Percentiles rank a stretch among this genome's conserved stretches.
phyloP scores from a whole-genome alignment of 2,113 vertebrate species.

The Typhlomys cinereus region DNA sequence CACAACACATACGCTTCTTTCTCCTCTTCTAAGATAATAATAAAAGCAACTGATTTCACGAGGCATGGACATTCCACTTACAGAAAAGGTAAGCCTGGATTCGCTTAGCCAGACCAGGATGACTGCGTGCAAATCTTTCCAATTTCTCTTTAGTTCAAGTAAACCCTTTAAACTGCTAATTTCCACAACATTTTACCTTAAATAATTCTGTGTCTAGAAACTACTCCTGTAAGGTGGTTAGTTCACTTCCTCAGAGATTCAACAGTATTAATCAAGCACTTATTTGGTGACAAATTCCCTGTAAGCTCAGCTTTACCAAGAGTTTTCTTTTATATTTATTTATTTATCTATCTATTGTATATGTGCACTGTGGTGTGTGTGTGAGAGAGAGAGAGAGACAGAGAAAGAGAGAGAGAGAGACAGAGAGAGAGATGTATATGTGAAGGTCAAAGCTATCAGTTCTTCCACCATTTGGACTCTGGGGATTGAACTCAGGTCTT shows the following conservation, averaged over 20 bases:
- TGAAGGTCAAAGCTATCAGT: too few species aligned
- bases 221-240: background rate
- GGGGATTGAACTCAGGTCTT: too few species aligned
- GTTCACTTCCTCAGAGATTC: constrained; percentile 39
- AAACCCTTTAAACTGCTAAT: background rate
- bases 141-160: background rate
- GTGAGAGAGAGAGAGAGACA: too few species aligned
- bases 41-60: constrained; percentile 2
- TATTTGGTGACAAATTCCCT: background rate
- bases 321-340: too few species aligned
- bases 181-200: background rate
- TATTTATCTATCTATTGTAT: too few species aligned
- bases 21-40: background rate
- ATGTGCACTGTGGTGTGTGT: too few species aligned
- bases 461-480: too few species aligned
- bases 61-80: background rate
- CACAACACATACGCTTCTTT: background rate
- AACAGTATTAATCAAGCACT: constrained; percentile 24
- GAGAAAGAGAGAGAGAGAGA: too few species aligned
- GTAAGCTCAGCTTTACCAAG: background rate
- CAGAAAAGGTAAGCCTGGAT: background rate
- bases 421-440: too few species aligned
- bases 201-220: constrained; percentile 15
- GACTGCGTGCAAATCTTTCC: background rate
- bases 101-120: background rate